Evolutionary conservation across 2,888 invertebrate genomes (phyloP), one percentile per base, ranked within the genome.

Genomic region (Pristionchus exspectatus): DNA sequence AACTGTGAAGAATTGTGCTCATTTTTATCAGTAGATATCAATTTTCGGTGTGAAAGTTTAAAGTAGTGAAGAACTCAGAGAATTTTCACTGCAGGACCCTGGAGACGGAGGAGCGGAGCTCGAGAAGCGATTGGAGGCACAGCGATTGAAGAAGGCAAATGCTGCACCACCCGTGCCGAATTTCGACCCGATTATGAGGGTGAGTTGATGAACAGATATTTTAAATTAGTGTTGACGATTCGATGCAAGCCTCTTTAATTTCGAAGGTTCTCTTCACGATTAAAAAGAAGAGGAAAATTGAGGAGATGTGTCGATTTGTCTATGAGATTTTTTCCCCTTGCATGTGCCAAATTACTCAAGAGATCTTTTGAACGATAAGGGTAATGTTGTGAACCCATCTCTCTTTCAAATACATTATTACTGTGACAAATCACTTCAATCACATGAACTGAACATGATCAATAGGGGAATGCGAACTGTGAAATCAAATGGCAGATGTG

Each of bases 91-190:
- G 77, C 90, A 69, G 91, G 90, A 72, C 69, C 90, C 90, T 14
- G 90, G 89, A 86, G 90, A 90, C 63, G 93, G 92, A 59, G 92
- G 92, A 86, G 90, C 90, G 33, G 93, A 93, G 81, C 72, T 93
- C 87, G 93, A 92, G 87, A 90, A 90, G 89, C 90, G 89, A 87
- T 90, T 93, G 88, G 92, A 92, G 33, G 92, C 92, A 18, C 93
- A 92, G 87, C 87, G 93, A 69, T 50, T 88, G 81, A 93, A 92
- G 84, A 92, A 91, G 86, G 66, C 66, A 27, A 88, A 33, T 16
- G 33, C 30, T 7, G 54, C 56, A 4, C 30, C 85, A 21, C 66
- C 66, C 44, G 56, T 30, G n/a, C 74, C 66, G 63, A 89, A 89
- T 27, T 81, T 63, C 50, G 81, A 89, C n/a, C 89, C 89, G n/a